These are phyloP conservation scores for Chironomus riparius DNA, from an alignment of 2,888 invertebrate genomes.

Conservation along the genomic window DNA sequence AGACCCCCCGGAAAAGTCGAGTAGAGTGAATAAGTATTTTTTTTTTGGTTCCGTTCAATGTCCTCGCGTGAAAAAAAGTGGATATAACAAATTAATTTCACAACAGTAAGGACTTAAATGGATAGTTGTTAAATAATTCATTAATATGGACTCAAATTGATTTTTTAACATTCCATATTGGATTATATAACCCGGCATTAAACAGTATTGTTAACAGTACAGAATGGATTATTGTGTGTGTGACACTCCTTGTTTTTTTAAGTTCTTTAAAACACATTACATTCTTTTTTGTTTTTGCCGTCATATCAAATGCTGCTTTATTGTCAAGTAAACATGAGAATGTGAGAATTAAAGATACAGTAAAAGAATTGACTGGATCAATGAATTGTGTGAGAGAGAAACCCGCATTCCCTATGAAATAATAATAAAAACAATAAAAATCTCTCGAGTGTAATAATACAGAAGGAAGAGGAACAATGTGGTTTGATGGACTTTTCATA, in stretches of 20 bases:
- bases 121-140: neutral
- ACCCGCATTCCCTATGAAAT: too few species aligned
- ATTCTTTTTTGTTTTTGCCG: too few species aligned
- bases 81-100: neutral
- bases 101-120: neutral
- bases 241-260: conserved; percentile 20
- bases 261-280: too few species aligned
- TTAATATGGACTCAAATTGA: neutral
- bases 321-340: too few species aligned
- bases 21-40: neutral
- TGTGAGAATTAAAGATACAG: too few species aligned
- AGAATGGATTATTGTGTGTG: conserved; percentile 15
- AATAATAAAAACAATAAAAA: neutral
- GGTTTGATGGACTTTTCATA: neutral
- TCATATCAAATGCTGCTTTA: too few species aligned
- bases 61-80: neutral
- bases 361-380: neutral
- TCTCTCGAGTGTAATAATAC: neutral
- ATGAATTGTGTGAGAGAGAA: too few species aligned
- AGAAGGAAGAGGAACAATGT: neutral
- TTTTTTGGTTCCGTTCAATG: neutral
- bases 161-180: neutral
- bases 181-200: neutral
- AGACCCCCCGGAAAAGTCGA: neutral
- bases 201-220: neutral